Conservation (phyloP, 2,113 vertebrate genomes). For the Nothobranchius kuhntae region DNA sequence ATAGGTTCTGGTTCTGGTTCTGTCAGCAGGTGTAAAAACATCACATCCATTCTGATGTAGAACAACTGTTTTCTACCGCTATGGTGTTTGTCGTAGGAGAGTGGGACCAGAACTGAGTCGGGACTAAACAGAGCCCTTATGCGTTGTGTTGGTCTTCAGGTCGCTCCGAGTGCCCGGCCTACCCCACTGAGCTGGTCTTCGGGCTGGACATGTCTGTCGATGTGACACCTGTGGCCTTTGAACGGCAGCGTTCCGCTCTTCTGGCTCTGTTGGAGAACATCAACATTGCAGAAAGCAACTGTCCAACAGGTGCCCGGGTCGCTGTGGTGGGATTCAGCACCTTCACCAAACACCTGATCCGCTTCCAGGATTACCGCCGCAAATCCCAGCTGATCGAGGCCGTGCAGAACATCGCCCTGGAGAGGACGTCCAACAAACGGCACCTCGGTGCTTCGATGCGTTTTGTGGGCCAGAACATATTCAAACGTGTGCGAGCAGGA, state of each 20-base stretch:
- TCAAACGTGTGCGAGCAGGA: conserved; percentile 83
- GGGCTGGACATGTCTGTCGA: conserved; percentile 86
- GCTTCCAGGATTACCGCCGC: conserved; percentile 82
- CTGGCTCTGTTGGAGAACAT: conserved; percentile 77
- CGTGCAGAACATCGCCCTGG: conserved; percentile 75
- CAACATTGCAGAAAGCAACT: conserved; percentile 84
- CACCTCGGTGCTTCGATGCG: conserved; percentile 84
- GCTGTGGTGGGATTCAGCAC: conserved; percentile 81
- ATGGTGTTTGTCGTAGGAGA: too few relatives aligned
- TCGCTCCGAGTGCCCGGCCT: conserved; percentile 75
- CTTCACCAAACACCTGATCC: conserved; percentile 80
- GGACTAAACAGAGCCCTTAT: not conserved
- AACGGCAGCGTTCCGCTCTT: conserved; percentile 80
- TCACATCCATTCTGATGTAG: too few relatives aligned
- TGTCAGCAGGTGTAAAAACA: too few relatives aligned
- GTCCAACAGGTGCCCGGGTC: conserved; percentile 83
- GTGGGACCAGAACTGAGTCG: too few relatives aligned
- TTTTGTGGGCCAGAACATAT: conserved; percentile 84
- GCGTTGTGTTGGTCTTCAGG: conserved; percentile 44
- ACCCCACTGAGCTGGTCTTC: conserved; percentile 87
- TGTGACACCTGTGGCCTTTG: conserved; percentile 77
- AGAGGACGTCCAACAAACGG: conserved; percentile 71
- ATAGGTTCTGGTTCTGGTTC: too few relatives aligned
- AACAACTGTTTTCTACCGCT: too few relatives aligned
- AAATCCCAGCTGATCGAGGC: conserved; percentile 73